These are phyloP conservation scores for Ericerus pela DNA, from an alignment of 1,140 invertebrate species.

Conservation along the genomic window DNA sequence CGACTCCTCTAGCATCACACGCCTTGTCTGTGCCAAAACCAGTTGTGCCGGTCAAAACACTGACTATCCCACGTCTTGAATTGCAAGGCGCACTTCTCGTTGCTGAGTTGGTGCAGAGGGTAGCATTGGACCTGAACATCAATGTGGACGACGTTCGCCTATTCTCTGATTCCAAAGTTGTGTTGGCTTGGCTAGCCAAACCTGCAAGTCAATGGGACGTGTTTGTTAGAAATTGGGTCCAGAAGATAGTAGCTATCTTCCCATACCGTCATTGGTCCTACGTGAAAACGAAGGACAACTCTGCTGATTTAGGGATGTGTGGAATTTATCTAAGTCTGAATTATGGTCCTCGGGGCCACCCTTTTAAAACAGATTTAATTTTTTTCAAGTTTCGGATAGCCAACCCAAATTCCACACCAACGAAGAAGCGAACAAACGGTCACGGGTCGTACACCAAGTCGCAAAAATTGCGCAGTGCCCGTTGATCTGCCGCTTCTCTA, in stretches of 20 bases:
- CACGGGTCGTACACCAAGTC: neutral
- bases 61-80: constrained; percentile 30
- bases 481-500: no score
- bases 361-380: neutral
- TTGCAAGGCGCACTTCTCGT: constrained; percentile 28
- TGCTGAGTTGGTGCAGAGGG: constrained; percentile 19
- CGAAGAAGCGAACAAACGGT: neutral
- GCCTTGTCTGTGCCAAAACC: constrained; percentile 26
- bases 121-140: constrained; percentile 15
- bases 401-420: neutral
- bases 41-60: constrained; percentile 27
- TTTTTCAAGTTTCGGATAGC: neutral
- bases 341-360: neutral
- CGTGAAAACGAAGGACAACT: constrained; percentile 24
- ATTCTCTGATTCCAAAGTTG: constrained; percentile 19
- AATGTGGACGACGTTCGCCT: neutral
- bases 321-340: constrained; percentile 15
- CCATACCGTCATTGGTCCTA: constrained; percentile 21
- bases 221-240: constrained; percentile 25
- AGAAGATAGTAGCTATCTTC: constrained; percentile 21
- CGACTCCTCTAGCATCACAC: no score
- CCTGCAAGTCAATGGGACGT: constrained; percentile 20
- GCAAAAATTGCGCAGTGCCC: no score
- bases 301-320: constrained; percentile 27
- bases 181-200: constrained; percentile 18